Base-by-base conservation (phyloP, 2,888 invertebrate species). In the Oithona nana region DNA sequence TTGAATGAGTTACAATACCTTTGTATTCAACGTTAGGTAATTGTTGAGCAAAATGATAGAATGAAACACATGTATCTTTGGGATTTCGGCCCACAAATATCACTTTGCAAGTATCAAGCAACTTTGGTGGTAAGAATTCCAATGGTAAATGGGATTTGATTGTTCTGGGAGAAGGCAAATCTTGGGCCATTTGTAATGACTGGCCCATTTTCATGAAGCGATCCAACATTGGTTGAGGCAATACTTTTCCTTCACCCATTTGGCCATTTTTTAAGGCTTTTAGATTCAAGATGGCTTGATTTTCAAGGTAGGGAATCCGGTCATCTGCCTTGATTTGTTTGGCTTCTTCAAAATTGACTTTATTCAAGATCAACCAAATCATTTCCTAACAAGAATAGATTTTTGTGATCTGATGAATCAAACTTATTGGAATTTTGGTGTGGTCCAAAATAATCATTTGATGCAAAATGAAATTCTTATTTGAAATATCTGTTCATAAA, bases 81-180 rank as follows among this genome's bases (percentile, higher is more conserved):
- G 89, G 88, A 73, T 89, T 86, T 63, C 90, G 77, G 0, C 86
- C 84, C 0, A 89, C 82, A 69, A 89, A 90, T 57, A 90, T 79
- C 24, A 88, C 81, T 86, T 88, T 66, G 0, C 24, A 24, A 8
- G 20, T 49, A 16, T 48, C 49, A 4, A 59, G 26, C 8, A 59
- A 26, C 2, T 59, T 49, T 24, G 39, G 39, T 0, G 83, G 82
- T n/a, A 83, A 70, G 26, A 82, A 70, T 0, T 78, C 74, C 60
- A 78, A 75, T 0, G 82, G 82, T 49, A 83, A 71, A 68, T 83
- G 83, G 0, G 81, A 79, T 70, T 83, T 83, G 56, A 83, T 79
- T 66, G 78, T 80, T 26, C 81, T 71, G 0, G 79, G 80, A 13
- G 65, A 65, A 48, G 63, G 49, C 49, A 65, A 63, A 30, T 48